Percentiles rank a stretch among this genome's conserved stretches.
Conservation (phyloP, 2,888 invertebrate genomes). For the Trachelus stipa region DNA sequence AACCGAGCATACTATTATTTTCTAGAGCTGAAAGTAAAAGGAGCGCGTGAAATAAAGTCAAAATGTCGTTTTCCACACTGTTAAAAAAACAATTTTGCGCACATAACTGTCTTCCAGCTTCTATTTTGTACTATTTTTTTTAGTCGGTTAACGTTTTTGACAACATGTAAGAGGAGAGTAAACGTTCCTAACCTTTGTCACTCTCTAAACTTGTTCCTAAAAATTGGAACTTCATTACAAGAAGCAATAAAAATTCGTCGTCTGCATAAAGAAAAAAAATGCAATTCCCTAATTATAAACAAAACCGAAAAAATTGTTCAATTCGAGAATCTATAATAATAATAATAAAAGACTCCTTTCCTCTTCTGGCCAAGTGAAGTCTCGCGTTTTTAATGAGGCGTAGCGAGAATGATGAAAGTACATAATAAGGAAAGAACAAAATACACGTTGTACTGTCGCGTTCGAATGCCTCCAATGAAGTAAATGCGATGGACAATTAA, state of each 20-base stretch:
- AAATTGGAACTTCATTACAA: background rate
- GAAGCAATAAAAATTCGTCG: background rate
- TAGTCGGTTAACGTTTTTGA: background rate
- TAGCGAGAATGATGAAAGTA: background rate
- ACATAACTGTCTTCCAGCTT: background rate
- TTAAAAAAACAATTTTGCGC: background rate
- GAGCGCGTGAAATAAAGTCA: background rate
- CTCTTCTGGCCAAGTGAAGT: background rate
- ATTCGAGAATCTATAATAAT: background rate
- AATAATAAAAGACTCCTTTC: background rate
- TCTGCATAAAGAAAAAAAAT: background rate
- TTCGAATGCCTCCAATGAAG: background rate
- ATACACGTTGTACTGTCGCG: background rate
- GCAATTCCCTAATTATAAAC: background rate
- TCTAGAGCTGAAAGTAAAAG: background rate
- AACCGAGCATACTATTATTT: background rate
- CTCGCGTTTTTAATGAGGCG: too few species aligned
- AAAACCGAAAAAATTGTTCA: background rate
- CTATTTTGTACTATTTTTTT: background rate
- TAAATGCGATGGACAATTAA: constrained; percentile 28
- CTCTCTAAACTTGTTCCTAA: background rate
- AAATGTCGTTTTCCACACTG: background rate
- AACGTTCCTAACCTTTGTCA: background rate
- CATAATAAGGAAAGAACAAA: background rate
- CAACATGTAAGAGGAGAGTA: background rate